Percentiles rank a stretch among this genome's conserved stretches.
Evolutionary conservation across 2,113 vertebrate genomes (phyloP).

Genomic region (Ariopsis seemanni): DNA sequence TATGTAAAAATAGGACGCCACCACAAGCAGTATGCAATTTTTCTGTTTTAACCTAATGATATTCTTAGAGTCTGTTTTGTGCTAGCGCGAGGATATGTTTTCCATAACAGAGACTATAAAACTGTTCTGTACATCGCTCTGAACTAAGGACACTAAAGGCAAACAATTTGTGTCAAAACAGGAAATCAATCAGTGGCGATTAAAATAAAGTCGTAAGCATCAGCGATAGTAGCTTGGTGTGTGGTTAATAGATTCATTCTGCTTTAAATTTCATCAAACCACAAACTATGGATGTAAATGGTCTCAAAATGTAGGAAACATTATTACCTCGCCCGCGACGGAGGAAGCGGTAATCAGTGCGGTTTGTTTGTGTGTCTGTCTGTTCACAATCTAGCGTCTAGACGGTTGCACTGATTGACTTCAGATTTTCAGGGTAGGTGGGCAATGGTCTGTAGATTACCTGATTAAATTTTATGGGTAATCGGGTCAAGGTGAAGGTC

Average conservation of each 20-base stretch:
- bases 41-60: constrained; percentile 1
- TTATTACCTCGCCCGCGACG: too few relatives aligned
- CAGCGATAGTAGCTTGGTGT: not conserved
- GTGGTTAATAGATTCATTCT: not conserved
- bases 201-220: not conserved
- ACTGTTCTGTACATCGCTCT: not conserved
- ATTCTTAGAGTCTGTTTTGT: not conserved
- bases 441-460: too few relatives aligned
- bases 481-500: too few relatives aligned
- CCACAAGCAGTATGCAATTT: constrained; percentile 17
- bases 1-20: constrained; percentile 14
- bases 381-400: too few relatives aligned
- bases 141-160: not conserved
- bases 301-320: too few relatives aligned
- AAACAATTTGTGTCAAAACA: not conserved
- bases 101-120: not conserved
- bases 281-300: not conserved
- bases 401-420: too few relatives aligned
- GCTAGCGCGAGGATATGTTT: not conserved
- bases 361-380: too few relatives aligned
- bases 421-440: too few relatives aligned
- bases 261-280: not conserved
- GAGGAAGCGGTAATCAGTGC: too few relatives aligned
- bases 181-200: not conserved
- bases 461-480: too few relatives aligned